phyloP scores from a whole-genome alignment of 1,140 invertebrate genomes.

The Oppia nitens region DNA sequence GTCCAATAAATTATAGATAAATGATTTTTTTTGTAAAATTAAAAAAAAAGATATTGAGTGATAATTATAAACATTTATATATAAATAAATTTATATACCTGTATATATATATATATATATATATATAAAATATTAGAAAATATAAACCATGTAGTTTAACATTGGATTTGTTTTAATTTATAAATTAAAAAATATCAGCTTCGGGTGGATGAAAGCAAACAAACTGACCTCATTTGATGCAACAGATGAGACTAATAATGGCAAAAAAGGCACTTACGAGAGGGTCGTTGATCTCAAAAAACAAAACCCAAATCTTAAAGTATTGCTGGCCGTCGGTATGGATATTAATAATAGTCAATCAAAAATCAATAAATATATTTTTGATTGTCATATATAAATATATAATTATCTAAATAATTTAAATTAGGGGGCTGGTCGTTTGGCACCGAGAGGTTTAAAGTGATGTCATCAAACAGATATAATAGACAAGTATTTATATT shows the following conservation, averaged over 20 bases:
- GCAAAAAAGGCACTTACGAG: slow-evolving; percentile 73
- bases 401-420: too few relatives aligned
- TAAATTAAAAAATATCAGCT: slow-evolving; percentile 46
- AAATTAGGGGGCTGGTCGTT: slow-evolving; percentile 74
- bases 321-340: slow-evolving; percentile 70
- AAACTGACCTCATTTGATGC: slow-evolving; percentile 75
- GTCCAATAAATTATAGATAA: too few relatives aligned
- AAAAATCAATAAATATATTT: slow-evolving; percentile 6
- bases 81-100: too few relatives aligned
- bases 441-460: slow-evolving; percentile 86
- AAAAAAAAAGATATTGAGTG: too few relatives aligned
- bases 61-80: too few relatives aligned
- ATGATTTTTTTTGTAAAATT: too few relatives aligned
- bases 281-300: slow-evolving; percentile 64
- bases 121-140: too few relatives aligned
- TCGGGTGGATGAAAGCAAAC: slow-evolving; percentile 90
- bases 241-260: slow-evolving; percentile 81
- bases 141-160: too few relatives aligned
- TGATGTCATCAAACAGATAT: slow-evolving; percentile 68
- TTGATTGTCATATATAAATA: neutral
- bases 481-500: slow-evolving; percentile 82
- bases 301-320: slow-evolving; percentile 71
- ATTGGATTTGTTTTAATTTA: slow-evolving; percentile 5
- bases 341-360: slow-evolving; percentile 20
- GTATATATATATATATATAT: too few relatives aligned